Base-by-base conservation (phyloP, 1,140 invertebrate species). In the Calliopsis andreniformis region DNA sequence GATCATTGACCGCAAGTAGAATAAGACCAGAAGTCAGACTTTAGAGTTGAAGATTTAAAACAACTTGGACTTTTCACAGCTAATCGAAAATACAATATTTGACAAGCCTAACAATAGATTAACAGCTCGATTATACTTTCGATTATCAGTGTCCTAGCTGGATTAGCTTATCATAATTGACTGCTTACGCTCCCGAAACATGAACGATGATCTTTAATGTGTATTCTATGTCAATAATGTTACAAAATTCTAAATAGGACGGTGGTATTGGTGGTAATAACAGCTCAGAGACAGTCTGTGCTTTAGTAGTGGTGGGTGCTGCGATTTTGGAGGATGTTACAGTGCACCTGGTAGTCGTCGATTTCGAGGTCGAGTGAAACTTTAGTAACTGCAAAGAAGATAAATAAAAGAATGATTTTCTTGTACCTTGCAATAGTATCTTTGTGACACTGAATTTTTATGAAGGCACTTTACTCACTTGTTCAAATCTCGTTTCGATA, bases 401-500 rank as follows among this genome's bases (percentile, higher is more conserved):
- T 18, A 45, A 23, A 55, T 6, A 12, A 66, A 32, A 66, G 14
- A 47, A 45, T 28, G 0, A 28, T 55, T 4, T n/a, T 32, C n/a
- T 10, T n/a, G 14, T 0, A 14, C 30, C 7, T 62, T 2, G 28
- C 28, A 30, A 43, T n/a, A n/a, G n/a, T n/a, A n/a, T n/a, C n/a
- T n/a, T n/a, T n/a, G n/a, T n/a, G n/a, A n/a, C n/a, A n/a, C n/a
- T n/a, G n/a, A 39, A 5, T 39, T 10, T 39, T 5, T 42, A 16
- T 30, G 2, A 14, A 16, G n/a, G 1, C 0, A 4, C 23, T 10
- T 10, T 23, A 43, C 93, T 90, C 39, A 94, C 94, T 90, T 94
- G 94, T 78, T 93, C 90, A 12, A 96, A 82, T 76, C 93, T 92
- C 68, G 94, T 87, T 80, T 93, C 93, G 0, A 95, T 89, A 25